A percentile compares a stretch with the other conserved stretches of the same genome.
These are phyloP conservation scores for Sipha flava DNA, from an alignment of 1,140 invertebrate species.

Conservation along the genomic window DNA sequence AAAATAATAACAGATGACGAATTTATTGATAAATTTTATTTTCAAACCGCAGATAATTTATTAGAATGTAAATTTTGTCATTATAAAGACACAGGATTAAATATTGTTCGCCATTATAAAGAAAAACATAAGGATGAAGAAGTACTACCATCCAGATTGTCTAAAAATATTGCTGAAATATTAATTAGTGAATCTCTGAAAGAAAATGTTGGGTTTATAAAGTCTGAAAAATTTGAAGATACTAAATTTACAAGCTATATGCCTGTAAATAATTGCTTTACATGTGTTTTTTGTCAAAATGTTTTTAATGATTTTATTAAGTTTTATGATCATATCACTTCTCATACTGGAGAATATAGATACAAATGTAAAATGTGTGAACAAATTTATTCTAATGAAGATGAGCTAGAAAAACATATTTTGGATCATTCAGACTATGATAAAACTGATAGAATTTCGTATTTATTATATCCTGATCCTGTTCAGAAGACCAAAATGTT, in stretches of 20 bases:
- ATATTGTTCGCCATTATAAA: conserved; percentile 15
- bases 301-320: background rate
- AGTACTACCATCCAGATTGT: background rate
- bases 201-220: background rate
- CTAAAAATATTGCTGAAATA: background rate
- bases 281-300: background rate
- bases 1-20: background rate
- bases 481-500: background rate
- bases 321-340: background rate
- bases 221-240: background rate
- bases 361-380: conserved; percentile 8
- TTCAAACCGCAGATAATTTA: background rate
- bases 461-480: background rate
- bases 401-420: background rate
- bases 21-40: conserved; percentile 12
- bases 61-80: conserved; percentile 27
- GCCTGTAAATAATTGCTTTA: background rate
- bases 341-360: conserved; percentile 13
- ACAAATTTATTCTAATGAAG: background rate
- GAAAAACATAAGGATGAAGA: background rate
- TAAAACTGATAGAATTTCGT: background rate
- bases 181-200: background rate
- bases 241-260: background rate
- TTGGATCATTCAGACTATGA: background rate
- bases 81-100: background rate